Evolutionary conservation across 2,797 vertebrate species (phyloP), one percentile per base, ranked within the genome.

Genomic region (Tympanoctomys barrerae): DNA sequence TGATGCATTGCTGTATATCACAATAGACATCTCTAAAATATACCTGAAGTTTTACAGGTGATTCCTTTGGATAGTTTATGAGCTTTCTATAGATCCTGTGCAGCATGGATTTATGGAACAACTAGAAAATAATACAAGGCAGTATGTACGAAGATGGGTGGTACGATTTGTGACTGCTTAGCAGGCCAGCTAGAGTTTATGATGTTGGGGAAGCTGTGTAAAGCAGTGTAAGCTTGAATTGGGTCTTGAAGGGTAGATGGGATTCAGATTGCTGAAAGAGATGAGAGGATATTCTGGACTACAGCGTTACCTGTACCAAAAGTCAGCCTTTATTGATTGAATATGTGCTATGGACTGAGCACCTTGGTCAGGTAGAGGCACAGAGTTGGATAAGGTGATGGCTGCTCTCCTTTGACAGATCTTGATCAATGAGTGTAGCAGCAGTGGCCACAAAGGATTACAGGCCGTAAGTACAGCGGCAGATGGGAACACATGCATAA

Each of bases 21-120:
- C 66, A 36, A 66, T 59, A 81, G 16, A 82, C 73, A 59, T 85
- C 31, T 85, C 46, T 66, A 73, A 85, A 54, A 71, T 85, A 46
- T 59, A 83, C 62, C 92, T 91, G 54, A 81, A 85, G 64, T 93
- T 85, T 85, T 86, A 2, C 59, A 86, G 31, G 39, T 31, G 42
- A 79, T 18, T 28, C 31, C 16, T 79, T 89, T 39, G 18, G 24
- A 64, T 89, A 36, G 36, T 79, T 79, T 84, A n/a, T 62, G 42
- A 36, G 57, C 57, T 57, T 57, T 59, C 19, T 57, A 21, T 61
- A 75, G 66, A 49, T 73, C 26, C 21, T 85, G 14, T 10, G 31
- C 68, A 8, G 16, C 84, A n/a, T 10, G 71, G 71, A 57, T 71
- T 61, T 78, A 52, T 88, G 24, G 77, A 82, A 61, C 24, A 90